Evolutionary conservation across 2,888 invertebrate species (phyloP).

Genomic region (Tolmerus cingulatus): DNA sequence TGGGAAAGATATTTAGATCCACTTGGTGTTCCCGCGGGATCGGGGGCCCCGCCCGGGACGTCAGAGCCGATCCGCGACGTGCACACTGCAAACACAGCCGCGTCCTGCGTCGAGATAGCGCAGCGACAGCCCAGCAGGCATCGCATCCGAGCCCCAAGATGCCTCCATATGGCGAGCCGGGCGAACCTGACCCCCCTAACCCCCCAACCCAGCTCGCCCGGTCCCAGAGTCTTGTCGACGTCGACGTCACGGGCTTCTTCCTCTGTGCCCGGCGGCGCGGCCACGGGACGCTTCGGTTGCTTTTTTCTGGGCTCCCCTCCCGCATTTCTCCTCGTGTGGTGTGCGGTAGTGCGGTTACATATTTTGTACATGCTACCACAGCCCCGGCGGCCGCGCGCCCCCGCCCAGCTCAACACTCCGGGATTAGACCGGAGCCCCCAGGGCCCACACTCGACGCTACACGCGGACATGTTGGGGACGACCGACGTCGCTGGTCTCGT

Average conservation of each 20-base stretch:
- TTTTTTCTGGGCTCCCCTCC: neutral
- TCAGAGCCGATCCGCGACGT: neutral
- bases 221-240: constrained; percentile 3
- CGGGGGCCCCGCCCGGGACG: neutral
- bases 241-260: constrained; percentile 8
- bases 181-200: neutral
- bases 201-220: no score
- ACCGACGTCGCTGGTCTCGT: neutral
- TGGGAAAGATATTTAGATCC: constrained; percentile 16
- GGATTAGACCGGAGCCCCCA: constrained; percentile 24
- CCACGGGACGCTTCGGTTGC: neutral
- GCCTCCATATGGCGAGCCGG: neutral
- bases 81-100: constrained; percentile 24
- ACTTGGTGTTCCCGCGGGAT: neutral
- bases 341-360: constrained; percentile 39
- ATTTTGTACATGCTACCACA: constrained; percentile 32
- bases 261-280: neutral
- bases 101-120: constrained; percentile 1
- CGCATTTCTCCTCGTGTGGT: neutral
- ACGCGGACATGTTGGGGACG: constrained; percentile 3
- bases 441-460: constrained; percentile 20
- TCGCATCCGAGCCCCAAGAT: neutral
- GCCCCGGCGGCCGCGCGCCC: neutral
- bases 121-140: constrained; percentile 6
- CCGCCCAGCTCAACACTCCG: neutral